Evolutionary conservation across 2,113 vertebrate species (phyloP).

Genomic region (Mellivora capensis): DNA sequence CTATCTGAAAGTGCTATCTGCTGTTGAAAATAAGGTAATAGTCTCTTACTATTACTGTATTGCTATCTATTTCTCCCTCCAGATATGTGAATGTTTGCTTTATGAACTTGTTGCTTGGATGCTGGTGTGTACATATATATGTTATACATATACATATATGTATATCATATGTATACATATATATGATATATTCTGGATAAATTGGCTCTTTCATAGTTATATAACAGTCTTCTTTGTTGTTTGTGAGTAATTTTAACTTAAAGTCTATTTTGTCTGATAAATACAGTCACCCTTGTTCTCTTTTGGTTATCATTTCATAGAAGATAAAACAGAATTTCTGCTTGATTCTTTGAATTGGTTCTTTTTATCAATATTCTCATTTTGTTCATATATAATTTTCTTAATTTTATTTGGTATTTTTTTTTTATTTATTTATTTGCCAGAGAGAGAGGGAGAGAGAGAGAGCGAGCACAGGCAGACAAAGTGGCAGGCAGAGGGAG

Average conservation of each 20-base stretch:
- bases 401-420: not conserved
- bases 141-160: no score
- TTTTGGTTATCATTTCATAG: not conserved
- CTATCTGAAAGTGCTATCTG: not conserved
- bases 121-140: not conserved
- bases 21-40: not conserved
- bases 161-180: not conserved
- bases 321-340: not conserved
- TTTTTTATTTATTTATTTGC: no score
- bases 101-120: not conserved
- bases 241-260: not conserved
- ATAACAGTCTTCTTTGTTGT: not conserved
- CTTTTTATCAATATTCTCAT: not conserved
- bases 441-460: no score
- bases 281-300: not conserved
- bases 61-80: not conserved
- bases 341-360: not conserved
- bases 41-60: not conserved
- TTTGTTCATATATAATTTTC: not conserved
- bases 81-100: not conserved
- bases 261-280: not conserved
- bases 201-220: not conserved
- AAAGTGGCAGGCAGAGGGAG: no score
- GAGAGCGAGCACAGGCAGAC: no score
- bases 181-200: not conserved